Base-by-base conservation (phyloP, 2,888 invertebrate genomes). In the Amphimallon solstitiale region DNA sequence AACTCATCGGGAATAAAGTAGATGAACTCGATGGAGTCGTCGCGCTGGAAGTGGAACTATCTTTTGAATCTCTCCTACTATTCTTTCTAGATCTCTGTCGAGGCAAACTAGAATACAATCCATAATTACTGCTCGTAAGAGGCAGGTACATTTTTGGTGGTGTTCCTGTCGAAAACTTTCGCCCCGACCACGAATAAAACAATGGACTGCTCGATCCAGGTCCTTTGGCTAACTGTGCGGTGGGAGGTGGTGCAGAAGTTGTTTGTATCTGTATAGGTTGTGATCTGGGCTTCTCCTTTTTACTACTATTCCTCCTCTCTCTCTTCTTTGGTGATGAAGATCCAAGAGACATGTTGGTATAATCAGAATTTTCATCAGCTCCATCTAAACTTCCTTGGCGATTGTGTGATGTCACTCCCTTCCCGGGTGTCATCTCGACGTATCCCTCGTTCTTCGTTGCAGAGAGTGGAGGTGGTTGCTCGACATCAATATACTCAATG, bases 1-100 rank as follows among this genome's bases (percentile, higher is more conserved):
- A 79, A 67, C 88, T 89, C 74, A 90, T 85, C 1, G 90, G 90
- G 78, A 91, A 91, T 67, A 91, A 91, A 67, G 89, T 88, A 63
- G 86, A 86, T 4, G 88, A 81, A 64, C 84, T 84, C 2, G 85
- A 88, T 48, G 88, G 88, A 1, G 87, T 86, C 0, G 88, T 87
- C 1, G 84, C 81, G 68, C 82, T 79, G 2, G 80, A 79, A 68
- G 79, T 79, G 7, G 79, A 78, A 63, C 82, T 83, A 64, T 84
- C 84, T 69, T 80, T 80, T 2, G 83, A 83, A 69, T 83, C 82
- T 49, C 84, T 79, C n/a, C 84, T 78, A 35, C 75, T 77, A 64
- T 77, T 77, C 68, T 77, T 77, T 48, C 77, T 71, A 19, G 75
- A 72, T 49, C 77, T 72, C 15, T 84, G 84, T 45, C 83, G 75